phyloP scores from a whole-genome alignment of 2,113 vertebrate species.

The Paradoxurus hermaphroditus region DNA sequence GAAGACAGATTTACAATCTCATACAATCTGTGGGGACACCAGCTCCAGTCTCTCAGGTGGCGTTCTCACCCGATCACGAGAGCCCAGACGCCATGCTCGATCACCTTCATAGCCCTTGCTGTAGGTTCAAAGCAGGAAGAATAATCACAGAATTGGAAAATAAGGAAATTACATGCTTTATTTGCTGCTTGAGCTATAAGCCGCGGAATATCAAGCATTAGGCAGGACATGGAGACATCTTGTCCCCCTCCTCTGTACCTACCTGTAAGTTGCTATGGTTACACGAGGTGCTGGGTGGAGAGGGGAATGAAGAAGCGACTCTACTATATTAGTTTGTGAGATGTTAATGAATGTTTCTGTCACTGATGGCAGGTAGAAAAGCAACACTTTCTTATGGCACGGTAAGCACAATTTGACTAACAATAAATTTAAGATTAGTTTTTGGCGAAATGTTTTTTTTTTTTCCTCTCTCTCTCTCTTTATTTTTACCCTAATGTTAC shows the following conservation, averaged over 20 bases:
- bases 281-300: background rate
- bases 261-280: background rate
- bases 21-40: background rate
- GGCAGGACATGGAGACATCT: background rate
- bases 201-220: background rate
- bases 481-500: background rate
- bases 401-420: background rate
- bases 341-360: background rate
- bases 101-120: background rate
- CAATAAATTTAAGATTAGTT: background rate
- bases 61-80: background rate
- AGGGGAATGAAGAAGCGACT: background rate
- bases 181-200: background rate
- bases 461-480: too few species aligned
- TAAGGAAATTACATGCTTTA: background rate
- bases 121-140: background rate
- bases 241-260: background rate
- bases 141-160: background rate
- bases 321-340: constrained; percentile 7
- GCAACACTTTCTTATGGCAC: background rate
- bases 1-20: background rate
- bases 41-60: background rate
- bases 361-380: background rate
- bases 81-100: background rate
- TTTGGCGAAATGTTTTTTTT: background rate